These are phyloP conservation scores for Pemphredon lugubris DNA, from an alignment of 2,888 invertebrate species.

Conservation along the genomic window DNA sequence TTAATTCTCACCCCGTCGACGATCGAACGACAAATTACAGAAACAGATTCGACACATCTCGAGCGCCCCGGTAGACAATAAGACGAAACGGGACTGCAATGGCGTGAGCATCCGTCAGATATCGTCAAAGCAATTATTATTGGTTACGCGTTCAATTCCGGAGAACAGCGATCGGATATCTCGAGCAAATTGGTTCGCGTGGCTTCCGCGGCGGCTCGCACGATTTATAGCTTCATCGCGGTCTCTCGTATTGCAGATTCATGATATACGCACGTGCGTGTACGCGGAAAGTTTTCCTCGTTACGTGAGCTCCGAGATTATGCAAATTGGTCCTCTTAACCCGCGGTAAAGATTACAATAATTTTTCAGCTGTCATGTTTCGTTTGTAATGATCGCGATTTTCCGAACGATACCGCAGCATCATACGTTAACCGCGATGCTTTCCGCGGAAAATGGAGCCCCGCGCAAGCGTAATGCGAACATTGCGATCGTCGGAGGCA, in stretches of 20 bases:
- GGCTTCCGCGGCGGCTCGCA: constrained; percentile 68
- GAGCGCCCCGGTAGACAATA: too few species aligned
- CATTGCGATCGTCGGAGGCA: too few species aligned
- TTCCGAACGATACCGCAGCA: constrained; percentile 29
- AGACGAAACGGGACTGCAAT: too few species aligned
- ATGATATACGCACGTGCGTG: constrained; percentile 54
- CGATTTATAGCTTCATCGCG: constrained; percentile 80
- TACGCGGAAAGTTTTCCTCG: constrained; percentile 41
- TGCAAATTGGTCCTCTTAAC: constrained; percentile 55
- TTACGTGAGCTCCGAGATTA: constrained; percentile 47
- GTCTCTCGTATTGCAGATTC: constrained; percentile 55
- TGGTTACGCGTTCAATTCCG: constrained; percentile 39
- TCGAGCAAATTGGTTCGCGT: constrained; percentile 76
- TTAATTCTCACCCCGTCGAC: too few species aligned
- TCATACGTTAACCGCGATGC: too few species aligned
- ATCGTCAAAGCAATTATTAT: constrained; percentile 39
- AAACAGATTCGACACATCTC: too few species aligned
- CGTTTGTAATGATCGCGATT: constrained; percentile 48
- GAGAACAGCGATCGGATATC: constrained; percentile 62
- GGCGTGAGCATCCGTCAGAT: too few species aligned
- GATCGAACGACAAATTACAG: too few species aligned
- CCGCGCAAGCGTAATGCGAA: neutral
- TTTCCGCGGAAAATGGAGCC: too few species aligned
- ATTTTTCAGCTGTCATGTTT: constrained; percentile 51
- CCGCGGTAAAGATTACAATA: constrained; percentile 43